Conservation (phyloP, 1,140 invertebrate species). For the Drosophila takahashii region DNA sequence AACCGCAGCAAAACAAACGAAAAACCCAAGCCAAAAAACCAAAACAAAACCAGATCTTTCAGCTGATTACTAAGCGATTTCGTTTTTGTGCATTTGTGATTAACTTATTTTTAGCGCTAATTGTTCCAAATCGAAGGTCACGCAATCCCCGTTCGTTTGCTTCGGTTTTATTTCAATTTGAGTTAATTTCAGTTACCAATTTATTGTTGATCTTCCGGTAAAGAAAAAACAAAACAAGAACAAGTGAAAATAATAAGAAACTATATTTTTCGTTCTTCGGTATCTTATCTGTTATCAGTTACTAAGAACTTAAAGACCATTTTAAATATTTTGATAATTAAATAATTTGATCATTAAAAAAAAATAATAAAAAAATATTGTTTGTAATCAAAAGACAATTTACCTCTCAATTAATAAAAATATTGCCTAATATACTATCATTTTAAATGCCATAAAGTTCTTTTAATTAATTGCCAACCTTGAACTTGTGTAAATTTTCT, state of each 20-base stretch:
- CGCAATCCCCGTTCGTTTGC: conserved; percentile 7
- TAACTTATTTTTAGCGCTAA: conserved; percentile 49
- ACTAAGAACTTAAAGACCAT: not conserved
- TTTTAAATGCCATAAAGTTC: no score
- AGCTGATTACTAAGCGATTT: conserved; percentile 35
- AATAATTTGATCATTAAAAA: no score
- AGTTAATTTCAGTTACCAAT: not conserved
- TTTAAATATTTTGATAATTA: not conserved
- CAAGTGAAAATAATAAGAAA: not conserved
- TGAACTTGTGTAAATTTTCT: not conserved
- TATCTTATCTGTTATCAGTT: not conserved
- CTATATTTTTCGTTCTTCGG: no score
- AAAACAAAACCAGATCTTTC: conserved; percentile 45
- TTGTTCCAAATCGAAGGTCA: conserved; percentile 57
- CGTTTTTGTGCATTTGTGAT: conserved; percentile 23
- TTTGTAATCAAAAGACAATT: not conserved
- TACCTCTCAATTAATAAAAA: no score
- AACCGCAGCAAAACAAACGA: conserved; percentile 23
- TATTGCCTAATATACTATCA: not conserved
- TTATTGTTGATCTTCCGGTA: not conserved
- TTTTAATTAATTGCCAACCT: not conserved
- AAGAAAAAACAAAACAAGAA: not conserved
- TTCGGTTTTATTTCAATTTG: not conserved
- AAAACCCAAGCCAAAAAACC: conserved; percentile 20
- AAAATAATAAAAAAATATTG: not conserved